Evolutionary conservation across 1,140 invertebrate genomes (phyloP).

Genomic region (Bombus sylvicola): DNA sequence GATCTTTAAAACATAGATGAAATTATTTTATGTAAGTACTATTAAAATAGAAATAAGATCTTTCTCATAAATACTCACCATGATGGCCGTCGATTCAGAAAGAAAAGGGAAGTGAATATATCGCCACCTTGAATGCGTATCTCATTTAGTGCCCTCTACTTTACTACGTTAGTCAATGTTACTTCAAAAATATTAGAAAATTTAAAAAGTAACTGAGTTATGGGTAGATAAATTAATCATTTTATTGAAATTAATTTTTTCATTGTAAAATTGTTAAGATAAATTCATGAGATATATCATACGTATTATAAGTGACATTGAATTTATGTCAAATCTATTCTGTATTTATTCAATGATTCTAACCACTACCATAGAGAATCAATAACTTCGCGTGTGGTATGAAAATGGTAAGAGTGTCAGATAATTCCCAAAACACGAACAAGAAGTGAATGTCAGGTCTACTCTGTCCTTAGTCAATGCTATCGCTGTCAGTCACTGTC

Average conservation of each 20-base stretch:
- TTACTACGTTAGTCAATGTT: constrained; percentile 36
- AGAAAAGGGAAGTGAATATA: constrained; percentile 65
- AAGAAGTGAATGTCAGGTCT: too few relatives aligned
- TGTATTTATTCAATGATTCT: too few relatives aligned
- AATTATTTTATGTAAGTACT: background rate
- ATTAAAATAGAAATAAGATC: background rate
- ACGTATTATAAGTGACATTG: background rate
- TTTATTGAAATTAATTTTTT: background rate
- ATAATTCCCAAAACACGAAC: too few relatives aligned
- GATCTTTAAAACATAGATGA: background rate
- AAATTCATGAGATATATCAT: background rate
- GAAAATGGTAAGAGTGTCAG: too few relatives aligned
- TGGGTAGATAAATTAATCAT: background rate
- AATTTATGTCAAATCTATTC: background rate
- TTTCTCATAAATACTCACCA: constrained; percentile 68
- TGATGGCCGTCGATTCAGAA: constrained; percentile 67
- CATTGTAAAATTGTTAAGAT: too few relatives aligned
- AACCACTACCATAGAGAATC: too few relatives aligned
- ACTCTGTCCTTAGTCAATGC: too few relatives aligned
- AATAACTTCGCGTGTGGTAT: too few relatives aligned
- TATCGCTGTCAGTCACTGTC: constrained; percentile 16
- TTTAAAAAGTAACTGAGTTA: background rate
- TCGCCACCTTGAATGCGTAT: constrained; percentile 47
- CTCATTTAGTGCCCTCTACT: background rate
- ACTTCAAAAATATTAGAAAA: background rate